A percentile compares a stretch with the other conserved stretches of the same genome.
These are phyloP conservation scores for Spicauda simplicius DNA, from an alignment of 2,888 invertebrate species.

Conservation along the genomic window DNA sequence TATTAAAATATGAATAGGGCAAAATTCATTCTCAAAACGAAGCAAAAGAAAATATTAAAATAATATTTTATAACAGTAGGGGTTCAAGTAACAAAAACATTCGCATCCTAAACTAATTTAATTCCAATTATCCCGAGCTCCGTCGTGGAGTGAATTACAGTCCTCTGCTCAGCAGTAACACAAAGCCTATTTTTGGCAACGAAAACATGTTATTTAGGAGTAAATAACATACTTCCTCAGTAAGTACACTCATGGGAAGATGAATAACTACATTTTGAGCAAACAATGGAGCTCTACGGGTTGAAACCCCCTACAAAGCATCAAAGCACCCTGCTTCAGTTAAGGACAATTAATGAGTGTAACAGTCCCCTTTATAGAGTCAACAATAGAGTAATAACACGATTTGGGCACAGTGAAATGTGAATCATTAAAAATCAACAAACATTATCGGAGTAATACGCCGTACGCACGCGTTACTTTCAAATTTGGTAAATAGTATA, in stretches of 20 bases:
- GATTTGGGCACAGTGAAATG: constrained; percentile 67
- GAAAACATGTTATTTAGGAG: constrained; percentile 52
- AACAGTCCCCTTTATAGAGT: constrained; percentile 73
- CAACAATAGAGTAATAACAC: constrained; percentile 74
- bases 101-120: constrained; percentile 19
- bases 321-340: constrained; percentile 65
- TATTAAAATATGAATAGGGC: too few species aligned
- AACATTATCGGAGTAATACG: constrained; percentile 47
- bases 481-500: background rate
- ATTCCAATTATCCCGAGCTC: constrained; percentile 24
- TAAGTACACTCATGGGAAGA: constrained; percentile 61
- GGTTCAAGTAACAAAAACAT: background rate
- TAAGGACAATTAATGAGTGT: constrained; percentile 80
- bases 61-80: too few species aligned
- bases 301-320: constrained; percentile 58
- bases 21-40: too few species aligned
- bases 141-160: constrained; percentile 35
- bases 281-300: constrained; percentile 68
- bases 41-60: too few species aligned
- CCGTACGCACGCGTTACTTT: background rate
- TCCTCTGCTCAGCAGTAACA: constrained; percentile 36
- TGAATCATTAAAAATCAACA: constrained; percentile 69
- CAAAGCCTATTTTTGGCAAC: constrained; percentile 40
- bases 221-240: constrained; percentile 49
- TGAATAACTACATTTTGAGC: constrained; percentile 75